Conservation (phyloP, 23 tunicate genomes). For the Styela plicata region DNA sequence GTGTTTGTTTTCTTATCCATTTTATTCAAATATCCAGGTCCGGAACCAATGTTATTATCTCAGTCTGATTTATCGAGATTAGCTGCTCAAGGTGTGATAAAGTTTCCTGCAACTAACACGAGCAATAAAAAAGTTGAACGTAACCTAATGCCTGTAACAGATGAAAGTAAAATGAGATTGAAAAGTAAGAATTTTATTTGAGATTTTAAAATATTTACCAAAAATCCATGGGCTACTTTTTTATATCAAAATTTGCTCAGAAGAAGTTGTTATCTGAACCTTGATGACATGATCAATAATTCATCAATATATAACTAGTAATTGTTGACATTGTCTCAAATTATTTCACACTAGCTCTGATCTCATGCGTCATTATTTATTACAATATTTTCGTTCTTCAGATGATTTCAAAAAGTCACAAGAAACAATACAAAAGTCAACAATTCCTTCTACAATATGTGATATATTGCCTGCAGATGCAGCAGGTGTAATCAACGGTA, state of each 20-base stretch:
- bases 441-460: not conserved
- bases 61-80: not conserved
- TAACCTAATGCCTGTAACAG: not conserved
- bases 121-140: slow-evolving; percentile 2
- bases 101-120: not conserved
- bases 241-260: too few relatives aligned
- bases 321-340: too few relatives aligned
- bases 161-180: not conserved
- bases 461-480: not conserved
- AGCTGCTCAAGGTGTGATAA: not conserved
- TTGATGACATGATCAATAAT: too few relatives aligned
- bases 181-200: too few relatives aligned
- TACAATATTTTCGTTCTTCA: not conserved
- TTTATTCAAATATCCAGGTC: not conserved
- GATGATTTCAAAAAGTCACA: too few relatives aligned
- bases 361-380: not conserved
- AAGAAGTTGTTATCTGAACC: too few relatives aligned
- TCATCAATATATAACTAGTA: too few relatives aligned
- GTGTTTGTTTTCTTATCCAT: too few relatives aligned
- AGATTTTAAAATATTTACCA: too few relatives aligned
- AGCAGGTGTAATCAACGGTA: not conserved
- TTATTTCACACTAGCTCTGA: too few relatives aligned
- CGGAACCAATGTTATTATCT: not conserved
- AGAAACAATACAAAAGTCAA: too few relatives aligned
- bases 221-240: too few relatives aligned